Conservation (phyloP, 2,888 invertebrate genomes). For the Hoplodrina blanda region DNA sequence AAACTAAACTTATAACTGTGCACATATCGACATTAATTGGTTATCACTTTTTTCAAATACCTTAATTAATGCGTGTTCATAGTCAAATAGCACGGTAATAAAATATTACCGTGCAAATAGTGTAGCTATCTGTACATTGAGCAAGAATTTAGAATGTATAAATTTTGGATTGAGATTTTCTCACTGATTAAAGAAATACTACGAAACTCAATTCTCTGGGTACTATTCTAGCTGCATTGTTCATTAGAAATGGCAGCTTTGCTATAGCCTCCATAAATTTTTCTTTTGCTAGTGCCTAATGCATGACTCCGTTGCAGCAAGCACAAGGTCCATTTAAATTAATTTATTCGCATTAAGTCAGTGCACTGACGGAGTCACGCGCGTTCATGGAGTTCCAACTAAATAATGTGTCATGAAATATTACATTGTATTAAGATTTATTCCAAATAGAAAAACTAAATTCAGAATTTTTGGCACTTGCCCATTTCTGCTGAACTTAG, state of each 20-base stretch:
- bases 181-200: neutral
- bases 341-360: conserved; percentile 26
- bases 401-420: too few species aligned
- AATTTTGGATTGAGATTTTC: neutral
- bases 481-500: too few species aligned
- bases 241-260: conserved; percentile 13
- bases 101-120: too few species aligned
- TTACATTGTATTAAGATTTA: too few species aligned
- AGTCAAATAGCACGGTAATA: too few species aligned
- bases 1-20: neutral
- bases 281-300: conserved; percentile 25
- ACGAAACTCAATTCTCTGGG: conserved; percentile 12
- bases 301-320: conserved; percentile 18
- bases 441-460: too few species aligned
- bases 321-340: conserved; percentile 28
- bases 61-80: too few species aligned
- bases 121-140: too few species aligned
- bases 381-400: too few species aligned
- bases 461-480: too few species aligned
- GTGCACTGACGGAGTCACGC: too few species aligned
- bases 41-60: too few species aligned
- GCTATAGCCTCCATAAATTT: conserved; percentile 9
- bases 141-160: neutral
- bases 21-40: neutral
- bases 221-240: neutral